Evolutionary conservation across 2,888 invertebrate species (phyloP).

Genomic region (Eulithis testata): DNA sequence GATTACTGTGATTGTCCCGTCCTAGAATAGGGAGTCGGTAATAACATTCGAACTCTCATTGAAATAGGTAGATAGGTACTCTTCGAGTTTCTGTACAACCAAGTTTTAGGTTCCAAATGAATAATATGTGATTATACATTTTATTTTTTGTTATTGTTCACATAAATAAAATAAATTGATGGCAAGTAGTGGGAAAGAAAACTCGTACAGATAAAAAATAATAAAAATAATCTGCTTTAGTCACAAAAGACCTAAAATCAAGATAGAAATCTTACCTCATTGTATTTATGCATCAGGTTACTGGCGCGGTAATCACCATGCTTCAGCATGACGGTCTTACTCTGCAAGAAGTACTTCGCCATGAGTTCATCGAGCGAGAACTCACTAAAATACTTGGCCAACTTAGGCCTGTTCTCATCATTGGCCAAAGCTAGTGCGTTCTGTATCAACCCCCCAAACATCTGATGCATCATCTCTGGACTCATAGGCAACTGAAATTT

Average conservation of each 20-base stretch:
- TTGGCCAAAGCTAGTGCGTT: constrained; percentile 11
- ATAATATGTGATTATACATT: too few species aligned
- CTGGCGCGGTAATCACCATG: constrained; percentile 48
- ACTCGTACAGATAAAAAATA: too few species aligned
- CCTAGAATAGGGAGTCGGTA: constrained; percentile 20
- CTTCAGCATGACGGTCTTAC: constrained; percentile 15
- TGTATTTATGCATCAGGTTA: constrained; percentile 48
- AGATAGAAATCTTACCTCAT: constrained; percentile 33
- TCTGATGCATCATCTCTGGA: not conserved
- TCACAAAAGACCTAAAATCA: too few species aligned
- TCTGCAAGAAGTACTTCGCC: constrained; percentile 18
- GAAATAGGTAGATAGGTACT: too few species aligned
- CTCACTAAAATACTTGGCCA: constrained; percentile 19
- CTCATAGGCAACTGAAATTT: constrained; percentile 11
- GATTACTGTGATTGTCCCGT: constrained; percentile 45
- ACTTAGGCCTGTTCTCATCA: constrained; percentile 24
- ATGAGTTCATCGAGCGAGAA: not conserved
- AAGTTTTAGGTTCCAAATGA: too few species aligned
- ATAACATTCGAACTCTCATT: too few species aligned
- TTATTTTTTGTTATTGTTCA: too few species aligned
- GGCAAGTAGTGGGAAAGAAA: too few species aligned
- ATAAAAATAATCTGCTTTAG: too few species aligned
- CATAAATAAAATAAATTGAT: too few species aligned
- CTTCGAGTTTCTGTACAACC: too few species aligned
- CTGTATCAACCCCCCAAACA: constrained; percentile 16